Percentiles rank a stretch among this genome's conserved stretches.
phyloP scores from a whole-genome alignment of 2,113 vertebrate species.

The Camelus dromedarius region DNA sequence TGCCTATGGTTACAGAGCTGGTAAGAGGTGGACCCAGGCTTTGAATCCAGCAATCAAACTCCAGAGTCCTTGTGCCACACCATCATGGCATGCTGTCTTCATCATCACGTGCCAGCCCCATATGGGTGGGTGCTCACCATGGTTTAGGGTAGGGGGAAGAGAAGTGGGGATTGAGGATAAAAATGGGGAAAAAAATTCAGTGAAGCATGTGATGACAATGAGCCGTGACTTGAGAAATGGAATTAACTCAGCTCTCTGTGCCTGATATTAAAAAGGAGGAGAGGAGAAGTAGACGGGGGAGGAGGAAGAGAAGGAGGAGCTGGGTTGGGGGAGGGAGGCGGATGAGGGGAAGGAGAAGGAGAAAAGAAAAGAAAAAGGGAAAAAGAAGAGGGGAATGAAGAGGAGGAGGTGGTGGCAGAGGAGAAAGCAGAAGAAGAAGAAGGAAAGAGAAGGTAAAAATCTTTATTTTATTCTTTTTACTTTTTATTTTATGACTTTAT shows the following conservation, averaged over 20 bases:
- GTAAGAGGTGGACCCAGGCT: not conserved
- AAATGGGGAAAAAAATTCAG: not conserved
- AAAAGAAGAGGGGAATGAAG: not conserved
- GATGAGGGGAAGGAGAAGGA: no score
- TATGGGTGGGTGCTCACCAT: not conserved
- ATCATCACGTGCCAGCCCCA: accelerated
- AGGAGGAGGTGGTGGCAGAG: not conserved
- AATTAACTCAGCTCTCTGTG: not conserved
- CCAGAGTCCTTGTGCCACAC: not conserved
- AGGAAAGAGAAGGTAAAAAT: not conserved
- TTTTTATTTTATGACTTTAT: not conserved
- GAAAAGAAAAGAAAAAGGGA: no score
- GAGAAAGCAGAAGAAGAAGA: not conserved
- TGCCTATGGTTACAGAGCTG: not conserved
- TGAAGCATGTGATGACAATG: not conserved
- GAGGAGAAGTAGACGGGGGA: no score
- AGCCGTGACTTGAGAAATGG: not conserved
- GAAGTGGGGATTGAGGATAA: not conserved
- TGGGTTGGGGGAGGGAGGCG: no score
- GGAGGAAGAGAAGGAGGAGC: not conserved
- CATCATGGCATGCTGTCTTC: not conserved
- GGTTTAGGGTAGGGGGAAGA: no score
- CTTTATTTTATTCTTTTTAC: not conserved
- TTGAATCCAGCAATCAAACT: not conserved
- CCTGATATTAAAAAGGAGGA: not conserved